Conservation (phyloP, 35 echinoderm and acorn worm species). For the Acanthaster planci region DNA sequence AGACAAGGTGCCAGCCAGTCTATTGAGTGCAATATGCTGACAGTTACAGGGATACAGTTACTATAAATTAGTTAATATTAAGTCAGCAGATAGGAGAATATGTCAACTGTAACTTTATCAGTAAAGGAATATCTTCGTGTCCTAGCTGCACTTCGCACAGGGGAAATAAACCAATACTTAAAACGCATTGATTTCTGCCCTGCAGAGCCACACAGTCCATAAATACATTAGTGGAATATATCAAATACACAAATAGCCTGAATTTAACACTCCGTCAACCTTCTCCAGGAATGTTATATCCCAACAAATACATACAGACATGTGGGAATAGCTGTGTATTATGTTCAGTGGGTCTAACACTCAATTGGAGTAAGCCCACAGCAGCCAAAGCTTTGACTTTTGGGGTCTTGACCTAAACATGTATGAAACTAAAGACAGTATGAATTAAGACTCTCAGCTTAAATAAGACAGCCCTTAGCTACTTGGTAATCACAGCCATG, state of each 20-base stretch:
- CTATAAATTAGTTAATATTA: conserved; percentile 27
- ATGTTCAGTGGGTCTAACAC: too few species aligned
- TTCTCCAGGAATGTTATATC: too few species aligned
- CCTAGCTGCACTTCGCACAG: neutral
- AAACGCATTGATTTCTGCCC: conserved; percentile 24
- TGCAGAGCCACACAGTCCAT: neutral
- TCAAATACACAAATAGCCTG: neutral
- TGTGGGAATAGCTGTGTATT: too few species aligned
- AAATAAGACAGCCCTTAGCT: too few species aligned
- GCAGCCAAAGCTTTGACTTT: too few species aligned
- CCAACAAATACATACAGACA: too few species aligned
- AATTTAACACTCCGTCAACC: too few species aligned
- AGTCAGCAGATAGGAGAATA: conserved; percentile 12
- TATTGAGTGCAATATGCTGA: neutral
- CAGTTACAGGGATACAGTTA: conserved; percentile 15
- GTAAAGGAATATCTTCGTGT: neutral
- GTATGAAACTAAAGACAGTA: too few species aligned
- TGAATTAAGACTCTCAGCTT: too few species aligned
- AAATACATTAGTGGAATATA: conserved; percentile 5
- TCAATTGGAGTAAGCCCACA: too few species aligned
- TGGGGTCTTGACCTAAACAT: too few species aligned
- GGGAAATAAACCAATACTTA: neutral
- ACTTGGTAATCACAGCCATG: too few species aligned
- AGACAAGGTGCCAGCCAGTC: conserved; percentile 5
- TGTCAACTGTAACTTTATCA: conserved; percentile 30